A percentile compares a stretch with the other conserved stretches of the same genome.
These are phyloP conservation scores for Cyrtodaria siliqua DNA, from an alignment of 2,888 invertebrate genomes.

Conservation along the genomic window DNA sequence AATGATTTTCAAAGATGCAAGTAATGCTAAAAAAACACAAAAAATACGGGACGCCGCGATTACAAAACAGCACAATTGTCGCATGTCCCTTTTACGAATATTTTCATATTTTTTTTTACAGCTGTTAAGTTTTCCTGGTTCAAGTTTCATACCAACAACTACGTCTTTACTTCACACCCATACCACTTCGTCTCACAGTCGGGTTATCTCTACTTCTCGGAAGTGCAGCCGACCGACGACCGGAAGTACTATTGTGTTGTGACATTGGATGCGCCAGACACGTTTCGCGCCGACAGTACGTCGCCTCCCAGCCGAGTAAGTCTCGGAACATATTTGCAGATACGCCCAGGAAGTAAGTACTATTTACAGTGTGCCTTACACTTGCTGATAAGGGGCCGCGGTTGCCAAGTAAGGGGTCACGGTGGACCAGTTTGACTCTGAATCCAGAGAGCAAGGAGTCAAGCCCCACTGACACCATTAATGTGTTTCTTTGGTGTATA, in stretches of 20 bases:
- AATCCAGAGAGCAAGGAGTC: too few relatives aligned
- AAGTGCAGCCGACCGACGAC: conserved; percentile 61
- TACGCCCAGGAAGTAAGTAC: conserved; percentile 69
- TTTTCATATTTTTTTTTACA: conserved; percentile 37
- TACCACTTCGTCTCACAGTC: conserved; percentile 60
- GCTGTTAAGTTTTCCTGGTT: conserved; percentile 57
- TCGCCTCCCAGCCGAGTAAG: conserved; percentile 53
- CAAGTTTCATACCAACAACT: conserved; percentile 46
- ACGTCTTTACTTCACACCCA: conserved; percentile 48
- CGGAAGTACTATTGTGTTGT: conserved; percentile 56
- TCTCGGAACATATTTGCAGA: conserved; percentile 43
- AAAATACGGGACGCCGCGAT: too few relatives aligned
- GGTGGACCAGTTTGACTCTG: too few relatives aligned
- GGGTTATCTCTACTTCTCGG: conserved; percentile 63
- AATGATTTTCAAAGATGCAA: too few relatives aligned
- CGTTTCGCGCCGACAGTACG: conserved; percentile 40
- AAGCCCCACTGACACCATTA: too few relatives aligned
- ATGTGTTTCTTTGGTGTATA: too few relatives aligned
- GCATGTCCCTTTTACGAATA: too few relatives aligned
- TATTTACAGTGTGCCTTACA: too few relatives aligned
- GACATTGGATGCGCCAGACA: conserved; percentile 44
- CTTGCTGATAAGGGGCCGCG: too few relatives aligned
- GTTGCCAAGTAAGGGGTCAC: too few relatives aligned
- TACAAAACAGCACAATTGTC: too few relatives aligned
- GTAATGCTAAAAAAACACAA: too few relatives aligned